These are phyloP conservation scores for Ranitomeya variabilis DNA, from an alignment of 2,113 vertebrate genomes.

Conservation along the genomic window DNA sequence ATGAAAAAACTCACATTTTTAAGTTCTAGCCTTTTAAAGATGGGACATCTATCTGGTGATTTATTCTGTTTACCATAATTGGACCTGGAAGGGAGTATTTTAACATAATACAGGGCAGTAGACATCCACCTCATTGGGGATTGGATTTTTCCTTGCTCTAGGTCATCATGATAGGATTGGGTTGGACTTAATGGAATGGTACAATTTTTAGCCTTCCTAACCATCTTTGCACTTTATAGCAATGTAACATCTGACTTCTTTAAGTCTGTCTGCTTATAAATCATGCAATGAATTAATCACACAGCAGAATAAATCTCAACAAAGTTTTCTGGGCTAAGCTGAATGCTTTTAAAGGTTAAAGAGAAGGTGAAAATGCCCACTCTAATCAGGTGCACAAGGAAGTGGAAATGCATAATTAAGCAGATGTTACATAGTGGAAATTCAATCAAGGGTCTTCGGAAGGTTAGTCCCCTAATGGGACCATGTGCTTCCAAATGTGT, in stretches of 20 bases:
- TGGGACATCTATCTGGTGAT: no score
- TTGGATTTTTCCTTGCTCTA: no score
- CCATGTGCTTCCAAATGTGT: slow-evolving; percentile 50
- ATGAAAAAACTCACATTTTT: no score
- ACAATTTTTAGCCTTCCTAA: neutral
- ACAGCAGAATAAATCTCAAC: neutral
- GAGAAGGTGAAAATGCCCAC: slow-evolving; percentile 53
- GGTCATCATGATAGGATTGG: no score
- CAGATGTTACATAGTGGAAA: slow-evolving; percentile 55
- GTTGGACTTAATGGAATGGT: no score
- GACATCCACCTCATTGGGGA: no score
- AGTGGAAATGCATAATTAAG: slow-evolving; percentile 52
- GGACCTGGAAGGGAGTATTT: no score
- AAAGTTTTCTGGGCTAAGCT: slow-evolving; percentile 43
- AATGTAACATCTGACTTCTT: neutral
- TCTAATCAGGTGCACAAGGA: slow-evolving; percentile 50
- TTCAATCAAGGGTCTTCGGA: slow-evolving; percentile 53
- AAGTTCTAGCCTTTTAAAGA: no score
- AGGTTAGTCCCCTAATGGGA: slow-evolving; percentile 56
- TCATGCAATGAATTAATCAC: slow-evolving; percentile 17
- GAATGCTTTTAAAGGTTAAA: slow-evolving; percentile 55
- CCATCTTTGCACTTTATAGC: neutral
- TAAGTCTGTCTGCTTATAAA: neutral
- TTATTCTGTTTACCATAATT: no score
- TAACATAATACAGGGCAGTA: no score